Conservation (phyloP, 2,888 invertebrate species). For the Clanis bilineata region DNA sequence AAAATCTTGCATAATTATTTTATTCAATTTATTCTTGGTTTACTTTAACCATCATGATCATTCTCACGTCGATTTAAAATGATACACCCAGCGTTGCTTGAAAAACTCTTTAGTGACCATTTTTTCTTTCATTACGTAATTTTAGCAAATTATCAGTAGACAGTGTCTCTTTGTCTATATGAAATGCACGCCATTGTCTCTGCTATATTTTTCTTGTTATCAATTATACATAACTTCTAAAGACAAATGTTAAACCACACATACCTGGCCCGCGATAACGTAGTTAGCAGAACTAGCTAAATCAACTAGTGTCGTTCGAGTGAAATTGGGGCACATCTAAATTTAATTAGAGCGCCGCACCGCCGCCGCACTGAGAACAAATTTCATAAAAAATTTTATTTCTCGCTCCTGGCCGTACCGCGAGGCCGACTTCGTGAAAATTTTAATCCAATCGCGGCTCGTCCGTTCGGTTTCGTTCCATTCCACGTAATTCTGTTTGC, state of each 20-base stretch:
- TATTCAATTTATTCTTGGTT: too few relatives aligned
- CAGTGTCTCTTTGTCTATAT: too few relatives aligned
- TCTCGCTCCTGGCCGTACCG: conserved; percentile 12
- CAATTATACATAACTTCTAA: too few relatives aligned
- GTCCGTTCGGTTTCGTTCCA: conserved; percentile 7
- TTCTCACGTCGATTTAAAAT: too few relatives aligned
- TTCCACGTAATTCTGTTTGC: conserved; percentile 8
- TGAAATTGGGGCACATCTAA: conserved; percentile 40
- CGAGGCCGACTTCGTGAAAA: conserved; percentile 25
- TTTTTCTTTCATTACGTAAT: too few relatives aligned
- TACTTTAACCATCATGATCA: too few relatives aligned
- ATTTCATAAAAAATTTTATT: conserved; percentile 41
- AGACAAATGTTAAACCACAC: background rate
- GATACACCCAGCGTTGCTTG: too few relatives aligned
- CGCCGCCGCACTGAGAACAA: conserved; percentile 23
- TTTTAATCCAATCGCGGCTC: conserved; percentile 28
- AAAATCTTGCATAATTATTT: too few relatives aligned
- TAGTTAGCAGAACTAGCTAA: conserved; percentile 14
- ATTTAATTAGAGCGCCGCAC: conserved; percentile 37
- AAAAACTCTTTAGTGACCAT: too few relatives aligned
- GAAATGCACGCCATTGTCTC: too few relatives aligned
- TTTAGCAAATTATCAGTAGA: too few relatives aligned
- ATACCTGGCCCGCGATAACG: conserved; percentile 5
- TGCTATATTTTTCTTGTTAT: too few relatives aligned
- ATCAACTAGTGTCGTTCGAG: conserved; percentile 23